Percentiles rank a stretch among this genome's conserved stretches.
phyloP scores from a whole-genome alignment of 2,888 invertebrate genomes.

The Elysia crispata region DNA sequence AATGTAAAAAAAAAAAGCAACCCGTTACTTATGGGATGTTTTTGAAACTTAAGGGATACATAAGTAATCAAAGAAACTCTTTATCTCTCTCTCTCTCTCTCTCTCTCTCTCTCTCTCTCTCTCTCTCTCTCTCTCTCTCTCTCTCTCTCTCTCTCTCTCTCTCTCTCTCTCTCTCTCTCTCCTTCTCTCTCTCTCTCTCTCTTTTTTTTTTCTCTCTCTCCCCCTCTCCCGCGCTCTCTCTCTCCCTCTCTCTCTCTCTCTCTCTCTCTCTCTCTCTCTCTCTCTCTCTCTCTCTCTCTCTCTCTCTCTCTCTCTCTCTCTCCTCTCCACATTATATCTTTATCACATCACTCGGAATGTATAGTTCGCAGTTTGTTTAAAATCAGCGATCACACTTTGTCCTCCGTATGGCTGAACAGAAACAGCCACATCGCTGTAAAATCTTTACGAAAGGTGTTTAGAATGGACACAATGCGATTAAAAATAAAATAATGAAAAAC shows the following conservation, averaged over 20 bases:
- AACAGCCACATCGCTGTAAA: too few relatives aligned
- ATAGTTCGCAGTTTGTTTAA: too few relatives aligned
- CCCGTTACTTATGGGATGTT: too few relatives aligned
- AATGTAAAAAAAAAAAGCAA: too few relatives aligned
- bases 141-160: slow-evolving; percentile 18
- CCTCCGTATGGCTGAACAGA: too few relatives aligned
- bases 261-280: slow-evolving; percentile 33
- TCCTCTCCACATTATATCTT: not conserved
- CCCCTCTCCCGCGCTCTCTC: slow-evolving; percentile 12
- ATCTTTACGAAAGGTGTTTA: not conserved
- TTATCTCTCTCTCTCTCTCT: too few relatives aligned
- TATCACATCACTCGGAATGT: not conserved
- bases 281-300: slow-evolving; percentile 15
- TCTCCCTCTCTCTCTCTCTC: slow-evolving; percentile 23
- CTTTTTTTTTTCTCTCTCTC: slow-evolving; percentile 11
- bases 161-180: slow-evolving; percentile 9
- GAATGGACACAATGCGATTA: too few relatives aligned
- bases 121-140: slow-evolving; percentile 11
- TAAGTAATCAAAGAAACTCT: too few relatives aligned
- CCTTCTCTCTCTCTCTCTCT: slow-evolving; percentile 30
- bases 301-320: slow-evolving; percentile 6
- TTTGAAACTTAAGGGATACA: too few relatives aligned
- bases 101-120: too few relatives aligned
- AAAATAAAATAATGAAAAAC: too few relatives aligned
- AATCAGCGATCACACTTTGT: too few relatives aligned